phyloP scores from a whole-genome alignment of 2,113 vertebrate genomes.

The Marmota monax region DNA sequence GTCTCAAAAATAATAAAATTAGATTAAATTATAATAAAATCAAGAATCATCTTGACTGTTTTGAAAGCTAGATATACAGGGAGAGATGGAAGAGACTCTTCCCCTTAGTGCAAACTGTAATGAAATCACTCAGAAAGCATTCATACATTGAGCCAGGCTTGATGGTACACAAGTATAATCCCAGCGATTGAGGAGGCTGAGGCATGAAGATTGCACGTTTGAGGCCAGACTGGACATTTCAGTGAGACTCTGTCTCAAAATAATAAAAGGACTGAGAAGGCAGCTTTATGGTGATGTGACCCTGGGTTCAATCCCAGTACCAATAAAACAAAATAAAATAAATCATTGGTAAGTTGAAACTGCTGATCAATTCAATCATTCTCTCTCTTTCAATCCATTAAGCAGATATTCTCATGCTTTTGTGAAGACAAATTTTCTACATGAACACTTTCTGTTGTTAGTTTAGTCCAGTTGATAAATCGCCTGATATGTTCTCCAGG shows the following conservation, averaged over 20 bases:
- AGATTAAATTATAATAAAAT: no score
- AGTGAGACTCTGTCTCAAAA: no score
- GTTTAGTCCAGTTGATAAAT: not conserved
- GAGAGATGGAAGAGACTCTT: fast-evolving
- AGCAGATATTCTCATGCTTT: not conserved
- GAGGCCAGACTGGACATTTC: no score
- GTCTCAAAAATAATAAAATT: not conserved
- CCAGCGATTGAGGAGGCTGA: no score
- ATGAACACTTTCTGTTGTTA: not conserved
- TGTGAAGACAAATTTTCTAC: not conserved
- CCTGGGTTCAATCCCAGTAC: no score
- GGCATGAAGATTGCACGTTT: no score
- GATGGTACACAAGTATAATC: no score
- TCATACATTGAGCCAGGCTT: not conserved
- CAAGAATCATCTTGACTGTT: not conserved
- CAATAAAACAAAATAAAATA: not conserved
- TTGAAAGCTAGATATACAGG: not conserved
- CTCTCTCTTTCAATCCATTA: not conserved
- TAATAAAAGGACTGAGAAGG: no score
- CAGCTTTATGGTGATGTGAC: no score
- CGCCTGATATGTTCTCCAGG: not conserved
- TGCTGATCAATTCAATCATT: not conserved
- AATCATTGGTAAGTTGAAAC: not conserved
- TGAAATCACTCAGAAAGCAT: not conserved
- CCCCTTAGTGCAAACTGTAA: not conserved